Evolutionary conservation across 2,888 invertebrate species (phyloP), one percentile per base, ranked within the genome.

Genomic region (Lycocerus yunnanus): DNA sequence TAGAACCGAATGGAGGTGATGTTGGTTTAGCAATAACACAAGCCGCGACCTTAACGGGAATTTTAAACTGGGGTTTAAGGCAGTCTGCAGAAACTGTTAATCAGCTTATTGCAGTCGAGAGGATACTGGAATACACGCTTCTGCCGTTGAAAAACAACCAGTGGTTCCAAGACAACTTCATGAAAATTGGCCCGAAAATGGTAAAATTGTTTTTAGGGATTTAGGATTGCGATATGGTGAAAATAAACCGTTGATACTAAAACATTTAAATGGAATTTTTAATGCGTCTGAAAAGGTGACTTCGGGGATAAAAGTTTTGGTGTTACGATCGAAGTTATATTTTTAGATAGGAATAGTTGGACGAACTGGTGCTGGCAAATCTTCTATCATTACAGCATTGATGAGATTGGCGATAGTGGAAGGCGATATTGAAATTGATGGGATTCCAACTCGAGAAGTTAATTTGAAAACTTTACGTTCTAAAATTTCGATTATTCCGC

Each of bases 341-440:
- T 75, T 72, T 73, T 85, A 95, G 92, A 90, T 95, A 71, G 94
- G 95, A 13, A 93, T 95, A 79, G 94, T 95, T 5, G 95, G 95
- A 1, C 89, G 95, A 70, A 96, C 95, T 0, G 95, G 95, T 0
- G 95, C 95, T 1, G 95, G 95, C 0, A 95, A 95, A 85, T 94
- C 93, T 0, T 94, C 94, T 0, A 87, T 95, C 10, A 93, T 95
- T 76, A 91, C 93, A 0, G 82, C 83, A 88, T 3, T 90, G 85
- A 79, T 78, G 83, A 84, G 60, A 89, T 86, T 71, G 74, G 92
- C 92, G 0, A 90, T 91, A 80, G 82, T 91, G 21, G 90, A 91
- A 59, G 95, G 95, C 0, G 86, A 85, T 0, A 91, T 95, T 66
- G 82, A 87, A 3, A 93, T 95, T 66, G 95, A 95, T 83, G 91